Evolutionary conservation across 2,888 invertebrate species (phyloP), one percentile per base, ranked within the genome.

Genomic region (Hypselothyrea guttata): DNA sequence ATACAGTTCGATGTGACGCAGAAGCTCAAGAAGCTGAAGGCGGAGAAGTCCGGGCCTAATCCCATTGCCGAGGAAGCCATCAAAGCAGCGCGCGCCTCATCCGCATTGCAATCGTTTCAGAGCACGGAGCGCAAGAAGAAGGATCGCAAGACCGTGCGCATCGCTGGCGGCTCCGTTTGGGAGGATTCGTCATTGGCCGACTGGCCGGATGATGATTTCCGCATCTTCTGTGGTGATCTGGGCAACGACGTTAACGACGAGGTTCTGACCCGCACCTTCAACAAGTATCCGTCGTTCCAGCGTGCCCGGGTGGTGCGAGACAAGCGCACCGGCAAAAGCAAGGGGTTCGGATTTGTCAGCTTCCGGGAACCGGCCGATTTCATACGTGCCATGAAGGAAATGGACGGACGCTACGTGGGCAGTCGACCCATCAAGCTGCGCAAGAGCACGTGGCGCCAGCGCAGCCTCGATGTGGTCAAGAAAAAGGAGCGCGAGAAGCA

Each of bases 161-260:
- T 95, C 71, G 98, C 98, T 0, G 99, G 98, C 2, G 98, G 98
- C 0, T 94, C 95, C 75, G 94, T 95, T 0, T 99, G 99, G 99
- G 99, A 99, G 90, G 99, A 99, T 90, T 92, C 93, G 15, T 96
- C 98, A 0, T 90, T 99, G 48, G 91, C 94, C 12, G 99, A 99
- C 87, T 99, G 99, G 99, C 95, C 97, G n/a, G 95, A 97, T 74
- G 98, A 98, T 91, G 99, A 99, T 91, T 99, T 98, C 91, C 92
- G 99, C 70, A 95, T 99, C 90, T 99, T 99, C 90, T 98, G 98
- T 88, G 99, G 99, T n/a, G 99, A 99, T 91, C 92, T 99, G 40
- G 99, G 99, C 11, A 99, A 99, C 89, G 99, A 99, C 89, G 99
- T 99, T 16, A 99, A 98, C 0, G 99, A 99, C 87, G 99, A 99